Percentiles rank a stretch among this genome's conserved stretches.
These are phyloP conservation scores for Stomatorhinus walkeri DNA, from an alignment of 2,797 vertebrate genomes.

Conservation along the genomic window DNA sequence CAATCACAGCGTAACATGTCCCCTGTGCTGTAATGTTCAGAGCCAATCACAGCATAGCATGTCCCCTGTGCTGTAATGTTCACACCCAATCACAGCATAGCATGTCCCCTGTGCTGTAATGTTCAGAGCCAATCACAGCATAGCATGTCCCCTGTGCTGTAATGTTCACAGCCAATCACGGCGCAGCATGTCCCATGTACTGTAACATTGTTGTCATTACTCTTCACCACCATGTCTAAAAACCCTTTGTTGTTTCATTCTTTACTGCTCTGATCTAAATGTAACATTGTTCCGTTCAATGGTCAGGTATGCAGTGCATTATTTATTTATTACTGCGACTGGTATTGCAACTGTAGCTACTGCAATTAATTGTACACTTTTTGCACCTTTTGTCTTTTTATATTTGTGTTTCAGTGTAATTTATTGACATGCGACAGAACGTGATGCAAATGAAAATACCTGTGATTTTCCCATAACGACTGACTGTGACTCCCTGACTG, in stretches of 20 bases:
- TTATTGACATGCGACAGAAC: not conserved
- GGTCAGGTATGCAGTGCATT: not conserved
- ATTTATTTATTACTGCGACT: not conserved
- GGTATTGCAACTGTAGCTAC: not conserved
- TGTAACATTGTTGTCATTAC: not conserved
- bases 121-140: not conserved
- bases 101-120: not conserved
- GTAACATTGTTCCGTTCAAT: not conserved
- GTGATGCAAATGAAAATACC: not conserved
- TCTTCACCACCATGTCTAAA: not conserved
- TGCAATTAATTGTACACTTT: not conserved
- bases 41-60: too few relatives aligned
- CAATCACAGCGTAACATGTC: not conserved
- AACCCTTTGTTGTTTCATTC: not conserved
- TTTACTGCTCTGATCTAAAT: not conserved
- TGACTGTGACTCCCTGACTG: not conserved
- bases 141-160: not conserved
- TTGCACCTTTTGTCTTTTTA: conserved; percentile 27
- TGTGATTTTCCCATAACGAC: not conserved
- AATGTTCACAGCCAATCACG: not conserved
- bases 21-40: not conserved
- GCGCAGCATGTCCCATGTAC: not conserved
- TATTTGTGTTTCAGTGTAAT: conserved; percentile 22
- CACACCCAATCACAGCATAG: not conserved
- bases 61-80: too few relatives aligned